Base-by-base conservation (phyloP, 2,797 vertebrate species). In the Brachyrhaphis roseni region DNA sequence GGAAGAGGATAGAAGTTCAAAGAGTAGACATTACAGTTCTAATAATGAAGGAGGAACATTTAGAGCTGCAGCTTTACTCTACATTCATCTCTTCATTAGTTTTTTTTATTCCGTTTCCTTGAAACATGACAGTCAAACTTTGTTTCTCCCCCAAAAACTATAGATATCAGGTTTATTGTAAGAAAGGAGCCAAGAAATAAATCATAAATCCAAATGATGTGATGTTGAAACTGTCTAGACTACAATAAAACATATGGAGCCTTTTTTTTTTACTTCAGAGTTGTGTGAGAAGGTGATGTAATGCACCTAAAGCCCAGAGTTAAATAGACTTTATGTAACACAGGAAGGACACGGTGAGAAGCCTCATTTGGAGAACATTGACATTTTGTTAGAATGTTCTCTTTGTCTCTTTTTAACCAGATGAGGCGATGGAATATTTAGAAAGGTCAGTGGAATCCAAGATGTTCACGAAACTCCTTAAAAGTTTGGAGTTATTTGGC, bases 1-100 rank as follows among this genome's bases (percentile, higher is more conserved):
- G 82, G 82, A 78, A 80, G 71, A 80, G 51, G 74, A 72, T 31
- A 71, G 70, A 43, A 86, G 79, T 79, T 86, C 62, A 87, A 84
- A 81, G 71, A 79, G 62, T 16, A 75, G 72, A 62, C 72, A 13
- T 83, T 57, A 46, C 74, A 84, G 34, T 76, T 88, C 47, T 80
- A 70, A 82, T 80, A 77, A 86, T 62, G 76, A 45, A 11, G 77
- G 55, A 79, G 80, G 79, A 41, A 77, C 31, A 11, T 28, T 20
- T 20, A 74, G 51, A 23, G 39, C 47, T 71, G 55, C 66, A 28
- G 62, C 28, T 55, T 79, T 49, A 51, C 45, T 39, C 3, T 36
- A 28, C 3, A 34, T 36, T 66, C 34, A 39, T 49, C 26, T 62
- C 41, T 16, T 49, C 31, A 8, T 62, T 26, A 2, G 12, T 36